Percentiles rank a stretch among this genome's conserved stretches.
Conservation (phyloP, 92 coral and sea anemone species). For the Metridium senile region DNA sequence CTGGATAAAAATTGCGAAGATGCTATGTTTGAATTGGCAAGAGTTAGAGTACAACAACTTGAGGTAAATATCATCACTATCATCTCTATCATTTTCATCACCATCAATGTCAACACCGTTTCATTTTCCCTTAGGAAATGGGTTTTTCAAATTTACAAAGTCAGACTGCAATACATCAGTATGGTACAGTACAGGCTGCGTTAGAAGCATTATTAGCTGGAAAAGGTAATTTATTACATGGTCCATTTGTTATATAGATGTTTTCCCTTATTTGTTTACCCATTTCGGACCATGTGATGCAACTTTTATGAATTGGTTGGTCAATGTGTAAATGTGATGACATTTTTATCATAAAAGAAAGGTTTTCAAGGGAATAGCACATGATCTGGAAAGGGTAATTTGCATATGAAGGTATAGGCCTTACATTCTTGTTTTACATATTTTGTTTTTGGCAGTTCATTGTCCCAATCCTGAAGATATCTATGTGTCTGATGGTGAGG, state of each 20-base stretch:
- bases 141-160: constrained; percentile 88
- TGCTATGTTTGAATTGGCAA: constrained; percentile 96
- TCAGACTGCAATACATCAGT: constrained; percentile 90
- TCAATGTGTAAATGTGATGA: neutral
- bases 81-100: neutral
- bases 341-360: neutral
- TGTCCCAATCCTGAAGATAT: constrained; percentile 71
- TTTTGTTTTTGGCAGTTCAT: constrained; percentile 49
- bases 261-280: too few relatives aligned
- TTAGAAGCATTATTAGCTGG: constrained; percentile 94
- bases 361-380: neutral
- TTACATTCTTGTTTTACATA: neutral
- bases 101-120: neutral
- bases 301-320: neutral
- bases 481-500: constrained; percentile 93
- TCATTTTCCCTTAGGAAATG: constrained; percentile 72
- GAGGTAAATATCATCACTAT: constrained; percentile 52
- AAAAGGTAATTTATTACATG: constrained; percentile 61
- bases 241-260: too few relatives aligned
- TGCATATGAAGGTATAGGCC: neutral
- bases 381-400: too few relatives aligned
- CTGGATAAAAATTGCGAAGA: constrained; percentile 98
- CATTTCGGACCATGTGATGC: too few relatives aligned
- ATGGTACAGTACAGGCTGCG: constrained; percentile 95
- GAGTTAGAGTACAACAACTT: constrained; percentile 93